These are phyloP conservation scores for Pseudomyrmex flavicornis DNA, from an alignment of 1,140 invertebrate species.

Conservation along the genomic window DNA sequence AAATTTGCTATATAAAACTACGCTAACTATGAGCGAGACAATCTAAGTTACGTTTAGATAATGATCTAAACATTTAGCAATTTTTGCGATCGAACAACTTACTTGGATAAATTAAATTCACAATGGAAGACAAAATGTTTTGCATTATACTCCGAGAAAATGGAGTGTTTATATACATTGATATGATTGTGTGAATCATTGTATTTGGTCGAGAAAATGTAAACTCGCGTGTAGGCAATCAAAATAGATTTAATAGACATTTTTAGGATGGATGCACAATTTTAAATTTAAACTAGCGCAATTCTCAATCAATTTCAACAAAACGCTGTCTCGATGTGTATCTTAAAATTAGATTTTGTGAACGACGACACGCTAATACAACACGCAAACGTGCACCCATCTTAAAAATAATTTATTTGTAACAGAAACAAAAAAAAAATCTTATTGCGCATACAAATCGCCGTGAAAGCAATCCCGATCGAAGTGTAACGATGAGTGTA, in stretches of 20 bases:
- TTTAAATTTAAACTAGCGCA: conserved; percentile 26
- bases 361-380: background rate
- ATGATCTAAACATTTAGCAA: background rate
- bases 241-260: conserved; percentile 62
- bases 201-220: conserved; percentile 60
- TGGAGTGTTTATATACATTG: too few species aligned
- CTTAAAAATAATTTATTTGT: conserved; percentile 50
- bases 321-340: conserved; percentile 27
- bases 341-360: conserved; percentile 15
- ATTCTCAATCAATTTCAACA: conserved; percentile 24
- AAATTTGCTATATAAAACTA: conserved; percentile 6
- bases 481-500: conserved; percentile 64
- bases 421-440: conserved; percentile 29
- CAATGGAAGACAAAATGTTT: background rate
- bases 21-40: conserved; percentile 11
- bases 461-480: conserved; percentile 59
- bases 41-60: conserved; percentile 5
- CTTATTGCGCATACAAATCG: background rate
- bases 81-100: background rate
- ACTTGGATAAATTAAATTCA: background rate
- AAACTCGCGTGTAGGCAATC: conserved; percentile 66
- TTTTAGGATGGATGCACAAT: conserved; percentile 50
- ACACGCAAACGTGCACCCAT: conserved; percentile 54
- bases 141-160: background rate
- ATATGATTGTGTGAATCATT: conserved; percentile 20